These are phyloP conservation scores for Meta bourneti DNA, from an alignment of 2,888 invertebrate species.

Conservation along the genomic window DNA sequence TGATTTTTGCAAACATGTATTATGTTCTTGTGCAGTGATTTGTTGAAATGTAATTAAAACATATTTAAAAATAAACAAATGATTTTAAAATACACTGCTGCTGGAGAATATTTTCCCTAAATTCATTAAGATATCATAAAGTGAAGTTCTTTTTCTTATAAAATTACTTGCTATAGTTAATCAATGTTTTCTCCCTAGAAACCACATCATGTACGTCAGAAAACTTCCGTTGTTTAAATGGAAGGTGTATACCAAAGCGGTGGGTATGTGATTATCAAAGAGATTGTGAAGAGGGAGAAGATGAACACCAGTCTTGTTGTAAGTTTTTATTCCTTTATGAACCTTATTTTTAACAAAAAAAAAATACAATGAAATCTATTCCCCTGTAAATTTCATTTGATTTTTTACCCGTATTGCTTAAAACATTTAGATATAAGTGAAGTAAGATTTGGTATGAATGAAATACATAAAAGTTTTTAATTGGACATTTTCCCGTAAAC, in stretches of 20 bases:
- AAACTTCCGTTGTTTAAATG: slow-evolving; percentile 78
- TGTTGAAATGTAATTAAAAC: no score
- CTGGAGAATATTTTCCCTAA: no score
- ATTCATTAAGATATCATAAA: no score
- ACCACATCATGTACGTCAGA: slow-evolving; percentile 77
- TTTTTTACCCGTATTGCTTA: not conserved
- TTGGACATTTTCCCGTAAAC: no score
- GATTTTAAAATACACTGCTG: no score
- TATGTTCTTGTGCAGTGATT: no score
- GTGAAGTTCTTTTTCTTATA: no score
- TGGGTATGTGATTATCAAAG: slow-evolving; percentile 96
- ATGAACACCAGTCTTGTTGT: slow-evolving; percentile 95
- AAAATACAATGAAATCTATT: not conserved
- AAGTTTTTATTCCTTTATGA: slow-evolving; percentile 83
- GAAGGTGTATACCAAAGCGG: slow-evolving; percentile 88
- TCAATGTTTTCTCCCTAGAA: slow-evolving; percentile 66
- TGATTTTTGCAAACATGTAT: no score
- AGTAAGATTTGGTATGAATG: no score
- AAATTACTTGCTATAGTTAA: no score
- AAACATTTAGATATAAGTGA: not conserved
- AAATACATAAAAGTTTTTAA: no score
- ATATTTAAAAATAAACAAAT: no score
- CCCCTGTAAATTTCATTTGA: not conserved
- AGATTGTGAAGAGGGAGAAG: slow-evolving; percentile 94
- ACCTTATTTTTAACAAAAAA: slow-evolving; percentile 67